phyloP scores from a whole-genome alignment of 2,888 invertebrate species.

The Zygaena filipendulae region DNA sequence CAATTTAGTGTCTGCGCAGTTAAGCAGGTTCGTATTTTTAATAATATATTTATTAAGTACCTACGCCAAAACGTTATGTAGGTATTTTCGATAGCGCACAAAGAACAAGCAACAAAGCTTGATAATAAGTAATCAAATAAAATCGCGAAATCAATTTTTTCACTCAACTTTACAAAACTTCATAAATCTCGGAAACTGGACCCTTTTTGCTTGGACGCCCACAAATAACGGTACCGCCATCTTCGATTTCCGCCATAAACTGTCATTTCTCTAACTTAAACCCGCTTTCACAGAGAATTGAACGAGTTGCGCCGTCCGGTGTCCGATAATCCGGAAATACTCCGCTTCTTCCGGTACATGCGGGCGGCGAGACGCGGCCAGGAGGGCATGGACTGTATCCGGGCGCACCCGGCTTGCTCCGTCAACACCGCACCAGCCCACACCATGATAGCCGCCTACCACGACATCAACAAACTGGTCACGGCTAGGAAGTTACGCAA shows the following conservation, averaged over 20 bases:
- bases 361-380: conserved; percentile 88
- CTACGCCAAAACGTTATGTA: not conserved
- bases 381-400: conserved; percentile 79
- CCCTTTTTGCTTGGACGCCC: too few species aligned
- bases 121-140: too few species aligned
- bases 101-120: not conserved
- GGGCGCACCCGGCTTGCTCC: conserved; percentile 74
- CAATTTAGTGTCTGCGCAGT: conserved; percentile 87
- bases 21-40: conserved; percentile 74
- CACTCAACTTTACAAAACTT: too few species aligned
- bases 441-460: conserved; percentile 87
- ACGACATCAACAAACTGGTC: conserved; percentile 89
- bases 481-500: conserved; percentile 75
- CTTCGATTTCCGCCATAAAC: too few species aligned
- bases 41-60: not conserved
- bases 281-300: conserved; percentile 76
- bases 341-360: conserved; percentile 92
- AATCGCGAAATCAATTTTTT: not conserved
- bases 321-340: conserved; percentile 86
- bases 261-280: too few species aligned
- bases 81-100: not conserved
- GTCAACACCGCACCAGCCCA: conserved; percentile 73
- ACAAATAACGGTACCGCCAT: too few species aligned
- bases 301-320: conserved; percentile 88
- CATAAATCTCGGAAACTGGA: too few species aligned